Conservation (phyloP, 2,797 vertebrate species). For the Sebastes glaucus region DNA sequence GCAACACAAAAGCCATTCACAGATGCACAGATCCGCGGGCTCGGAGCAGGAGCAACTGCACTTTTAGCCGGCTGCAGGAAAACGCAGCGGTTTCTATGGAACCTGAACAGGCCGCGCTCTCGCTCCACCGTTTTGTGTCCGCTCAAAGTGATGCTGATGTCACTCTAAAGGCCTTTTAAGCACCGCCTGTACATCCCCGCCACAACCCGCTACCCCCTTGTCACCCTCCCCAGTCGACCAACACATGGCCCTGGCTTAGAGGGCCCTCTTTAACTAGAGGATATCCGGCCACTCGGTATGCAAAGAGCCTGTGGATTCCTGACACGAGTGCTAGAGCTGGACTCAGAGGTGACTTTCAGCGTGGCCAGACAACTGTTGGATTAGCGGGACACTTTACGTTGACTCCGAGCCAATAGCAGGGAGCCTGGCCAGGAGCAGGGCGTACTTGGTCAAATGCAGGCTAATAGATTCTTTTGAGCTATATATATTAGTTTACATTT, state of each 20-base stretch:
- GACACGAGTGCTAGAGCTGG: constrained; percentile 65
- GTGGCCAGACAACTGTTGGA: constrained; percentile 77
- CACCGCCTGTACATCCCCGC: constrained; percentile 51
- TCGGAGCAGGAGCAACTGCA: constrained; percentile 50
- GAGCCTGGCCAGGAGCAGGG: constrained; percentile 37
- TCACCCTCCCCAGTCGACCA: constrained; percentile 56
- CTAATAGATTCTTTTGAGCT: constrained; percentile 43
- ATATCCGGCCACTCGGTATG: constrained; percentile 79
- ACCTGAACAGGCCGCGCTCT: constrained; percentile 8
- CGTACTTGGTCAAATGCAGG: constrained; percentile 37
- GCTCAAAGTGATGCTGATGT: constrained; percentile 68
- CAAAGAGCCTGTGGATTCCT: constrained; percentile 78
- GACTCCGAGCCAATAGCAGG: constrained; percentile 65
- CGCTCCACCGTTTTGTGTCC: constrained; percentile 3
- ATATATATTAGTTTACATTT: constrained; percentile 42
- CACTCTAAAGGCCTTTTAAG: constrained; percentile 62
- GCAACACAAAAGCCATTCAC: constrained; percentile 78
- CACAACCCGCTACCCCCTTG: constrained; percentile 35
- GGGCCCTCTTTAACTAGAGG: constrained; percentile 79
- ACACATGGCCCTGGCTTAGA: constrained; percentile 77
- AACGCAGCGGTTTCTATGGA: constrained; percentile 40
- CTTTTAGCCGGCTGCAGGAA: constrained; percentile 51
- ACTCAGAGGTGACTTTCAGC: constrained; percentile 79
- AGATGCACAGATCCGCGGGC: constrained; percentile 52
- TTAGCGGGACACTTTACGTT: constrained; percentile 70